These are phyloP conservation scores for Dissostichus mawsoni DNA, from an alignment of 2,113 vertebrate species.

Conservation along the genomic window DNA sequence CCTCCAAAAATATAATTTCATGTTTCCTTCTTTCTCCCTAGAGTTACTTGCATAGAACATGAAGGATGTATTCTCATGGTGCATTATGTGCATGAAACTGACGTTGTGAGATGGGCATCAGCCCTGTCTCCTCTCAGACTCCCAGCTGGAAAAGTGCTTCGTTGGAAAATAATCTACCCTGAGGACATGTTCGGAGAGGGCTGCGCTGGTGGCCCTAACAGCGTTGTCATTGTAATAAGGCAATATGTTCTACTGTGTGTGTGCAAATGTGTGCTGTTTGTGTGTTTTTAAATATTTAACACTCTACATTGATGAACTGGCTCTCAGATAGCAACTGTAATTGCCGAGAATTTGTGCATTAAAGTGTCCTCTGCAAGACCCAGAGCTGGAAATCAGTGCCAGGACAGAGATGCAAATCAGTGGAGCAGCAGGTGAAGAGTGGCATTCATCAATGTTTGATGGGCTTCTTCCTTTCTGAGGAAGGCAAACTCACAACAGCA, in stretches of 20 bases:
- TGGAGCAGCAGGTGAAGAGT: slow-evolving; percentile 61
- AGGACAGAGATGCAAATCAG: slow-evolving; percentile 68
- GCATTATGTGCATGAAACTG: slow-evolving; percentile 36
- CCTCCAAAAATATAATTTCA: slow-evolving; percentile 11
- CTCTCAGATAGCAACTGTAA: slow-evolving; percentile 25
- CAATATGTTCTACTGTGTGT: slow-evolving; percentile 30
- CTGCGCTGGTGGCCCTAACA: slow-evolving; percentile 36
- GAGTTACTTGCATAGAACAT: slow-evolving; percentile 17
- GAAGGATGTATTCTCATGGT: slow-evolving; percentile 32
- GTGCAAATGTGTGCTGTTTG: background rate
- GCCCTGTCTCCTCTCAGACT: slow-evolving; percentile 8
- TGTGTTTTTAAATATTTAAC: slow-evolving; percentile 17
- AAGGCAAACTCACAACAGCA: slow-evolving; percentile 28
- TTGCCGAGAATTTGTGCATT: slow-evolving; percentile 19
- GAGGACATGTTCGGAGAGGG: slow-evolving; percentile 38
- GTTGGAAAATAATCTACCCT: slow-evolving; percentile 58
- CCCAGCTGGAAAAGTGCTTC: slow-evolving; percentile 46
- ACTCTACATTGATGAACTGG: slow-evolving; percentile 31
- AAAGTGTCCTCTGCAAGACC: slow-evolving; percentile 27
- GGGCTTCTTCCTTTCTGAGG: slow-evolving; percentile 50
- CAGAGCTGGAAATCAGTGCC: slow-evolving; percentile 53
- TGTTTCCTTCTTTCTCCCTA: background rate
- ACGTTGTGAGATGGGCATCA: slow-evolving; percentile 28
- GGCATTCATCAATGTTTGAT: slow-evolving; percentile 80
- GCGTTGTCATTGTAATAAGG: slow-evolving; percentile 34